These are phyloP conservation scores for Zaprionus inermis DNA, from an alignment of 1,140 invertebrate species.

Conservation along the genomic window DNA sequence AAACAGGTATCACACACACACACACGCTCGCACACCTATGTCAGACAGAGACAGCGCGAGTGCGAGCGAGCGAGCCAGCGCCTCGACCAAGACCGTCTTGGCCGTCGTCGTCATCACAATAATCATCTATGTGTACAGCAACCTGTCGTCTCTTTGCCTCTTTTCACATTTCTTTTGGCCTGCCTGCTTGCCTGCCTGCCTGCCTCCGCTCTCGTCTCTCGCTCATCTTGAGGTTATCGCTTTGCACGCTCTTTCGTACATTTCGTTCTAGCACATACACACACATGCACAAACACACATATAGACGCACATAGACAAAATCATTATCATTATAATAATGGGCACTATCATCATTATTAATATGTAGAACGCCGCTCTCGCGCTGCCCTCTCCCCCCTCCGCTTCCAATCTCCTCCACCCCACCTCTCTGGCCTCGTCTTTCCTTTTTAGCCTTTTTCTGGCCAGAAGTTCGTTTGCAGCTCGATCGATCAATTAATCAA, in stretches of 20 bases:
- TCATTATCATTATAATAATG: slow-evolving; percentile 31
- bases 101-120: slow-evolving; percentile 31
- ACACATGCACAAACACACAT: slow-evolving; percentile 1
- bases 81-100: neutral
- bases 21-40: slow-evolving; percentile 18
- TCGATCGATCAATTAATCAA: slow-evolving; percentile 34
- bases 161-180: slow-evolving; percentile 72
- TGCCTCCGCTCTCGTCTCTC: neutral
- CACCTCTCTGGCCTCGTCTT: neutral
- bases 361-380: neutral
- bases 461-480: slow-evolving; percentile 8
- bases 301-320: slow-evolving; percentile 9
- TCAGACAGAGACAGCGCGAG: slow-evolving; percentile 14
- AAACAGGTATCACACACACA: slow-evolving; percentile 57
- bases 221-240: slow-evolving; percentile 34
- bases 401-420: slow-evolving; percentile 9
- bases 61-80: neutral
- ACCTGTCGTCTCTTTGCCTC: slow-evolving; percentile 57
- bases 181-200: slow-evolving; percentile 12
- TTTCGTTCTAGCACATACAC: slow-evolving; percentile 24
- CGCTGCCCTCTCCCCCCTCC: neutral
- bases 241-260: slow-evolving; percentile 42
- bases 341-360: slow-evolving; percentile 10
- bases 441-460: neutral
- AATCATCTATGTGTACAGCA: slow-evolving; percentile 23